Conservation (phyloP, 2,797 vertebrate species). For the Gallinago solitaria region DNA sequence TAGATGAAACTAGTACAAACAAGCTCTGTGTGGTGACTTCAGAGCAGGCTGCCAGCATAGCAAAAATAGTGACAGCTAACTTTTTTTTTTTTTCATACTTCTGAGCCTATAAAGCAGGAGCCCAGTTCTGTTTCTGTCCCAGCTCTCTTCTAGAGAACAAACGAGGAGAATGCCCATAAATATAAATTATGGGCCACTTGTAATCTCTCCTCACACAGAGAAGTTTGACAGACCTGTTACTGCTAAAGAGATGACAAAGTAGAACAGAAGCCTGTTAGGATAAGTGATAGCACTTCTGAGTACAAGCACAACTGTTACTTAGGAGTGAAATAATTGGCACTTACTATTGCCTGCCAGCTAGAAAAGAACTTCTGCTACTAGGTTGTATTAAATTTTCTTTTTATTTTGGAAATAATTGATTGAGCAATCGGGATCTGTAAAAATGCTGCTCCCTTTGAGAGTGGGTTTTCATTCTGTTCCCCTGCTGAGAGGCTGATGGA, state of each 20-base stretch:
- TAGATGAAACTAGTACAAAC: background rate
- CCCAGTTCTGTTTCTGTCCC: background rate
- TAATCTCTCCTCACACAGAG: background rate
- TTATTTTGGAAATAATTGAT: background rate
- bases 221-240: background rate
- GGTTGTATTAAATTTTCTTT: background rate
- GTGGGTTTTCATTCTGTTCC: accelerated
- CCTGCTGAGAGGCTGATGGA: background rate
- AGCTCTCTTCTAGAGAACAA: background rate
- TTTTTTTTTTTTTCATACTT: background rate
- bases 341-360: background rate
- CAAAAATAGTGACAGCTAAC: background rate
- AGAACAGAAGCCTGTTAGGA: background rate
- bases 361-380: background rate
- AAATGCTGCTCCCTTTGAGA: background rate
- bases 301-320: background rate
- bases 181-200: background rate
- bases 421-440: background rate
- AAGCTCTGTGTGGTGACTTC: conserved; percentile 10
- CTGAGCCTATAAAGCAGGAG: background rate
- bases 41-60: background rate
- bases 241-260: background rate
- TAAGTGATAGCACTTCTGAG: background rate
- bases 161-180: background rate
- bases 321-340: background rate